Evolutionary conservation across 2,888 invertebrate genomes (phyloP), one percentile per base, ranked within the genome.

Genomic region (Cheilosia variabilis): DNA sequence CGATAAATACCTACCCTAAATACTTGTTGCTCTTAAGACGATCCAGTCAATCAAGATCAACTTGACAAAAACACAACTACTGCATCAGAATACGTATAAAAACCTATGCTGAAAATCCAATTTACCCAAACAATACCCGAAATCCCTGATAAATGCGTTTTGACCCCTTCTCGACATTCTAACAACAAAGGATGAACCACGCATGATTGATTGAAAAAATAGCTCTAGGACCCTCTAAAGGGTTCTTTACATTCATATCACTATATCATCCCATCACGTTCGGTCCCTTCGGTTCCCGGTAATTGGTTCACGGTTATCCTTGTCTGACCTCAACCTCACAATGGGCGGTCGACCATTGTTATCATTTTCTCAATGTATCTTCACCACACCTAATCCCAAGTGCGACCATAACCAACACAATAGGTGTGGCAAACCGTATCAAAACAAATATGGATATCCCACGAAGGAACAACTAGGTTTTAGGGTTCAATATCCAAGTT

Each of bases 261-360:
- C 34, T 34, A 34, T 34, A 62, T 69, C 60, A 66, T 5, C 6
- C 27, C 27, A 63, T 62, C 80, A 76, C 66, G 55, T 37, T 75
- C 27, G 17, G 24, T 13, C 19, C 47, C 31, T 55, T 69, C 15
- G 53, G n/a, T 62, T 63, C 41, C 19, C 17, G 47, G 31, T 69
- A 76, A 76, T 80, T 66, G 60, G 55, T 80, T 81, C 81, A 81
- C 75, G 80, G 65, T 71, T 68, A 76, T 86, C 86, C 86, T 86
- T 71, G 75, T 60, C 55, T 53, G 52, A 82, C 66, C 77, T 77
- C 45, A 72, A 71, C 65, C 73, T 73, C 73, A 27, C 86, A 80
- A 76, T 76, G 68, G 81, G 80, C 72, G 86, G 86, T 86, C 81
- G 60, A 24, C 31, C 31, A 69, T 75, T 60, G 34, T 78, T 43